Evolutionary conservation across 2,797 vertebrate species (phyloP), one percentile per base, ranked within the genome.

Genomic region (Sebastolobus altivelis): DNA sequence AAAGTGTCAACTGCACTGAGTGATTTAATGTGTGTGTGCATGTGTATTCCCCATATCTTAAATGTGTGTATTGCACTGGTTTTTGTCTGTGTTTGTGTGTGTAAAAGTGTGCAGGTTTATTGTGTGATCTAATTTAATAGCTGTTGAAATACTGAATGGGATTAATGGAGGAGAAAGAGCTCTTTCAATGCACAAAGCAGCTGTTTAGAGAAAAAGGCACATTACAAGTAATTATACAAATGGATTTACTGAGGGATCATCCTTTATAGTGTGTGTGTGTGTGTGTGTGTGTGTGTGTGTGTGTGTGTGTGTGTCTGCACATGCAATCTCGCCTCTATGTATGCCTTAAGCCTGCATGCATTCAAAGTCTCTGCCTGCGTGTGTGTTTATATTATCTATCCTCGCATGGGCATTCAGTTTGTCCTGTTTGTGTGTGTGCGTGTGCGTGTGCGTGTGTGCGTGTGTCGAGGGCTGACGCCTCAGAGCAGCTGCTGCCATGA

Each of bases 401-500:
- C 5, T 43, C 22, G 13, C 16, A n/a, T 66, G 33, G 76, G 40
- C 13, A 29, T 65, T 61, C n/a, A 37, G 29, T 56, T 67, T 65
- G 52, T 76, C 25, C 5, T n/a, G 2, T 37, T 59, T 59, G 10
- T 63, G 18, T 68, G 31, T 60, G 29, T 29, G 55, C 33, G 5
- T 66, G 63, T 80, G 65, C 77, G 59, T 80, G 63, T 65, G 61
- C 27, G 59, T 68, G 18, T 77, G 63, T 40, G 58, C 62, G 58
- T 55, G 65, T 76, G 61, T 71, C 29, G 33, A 52, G 4, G 10
- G 52, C 13, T 88, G 70, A 85, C 60, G 55, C 75, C 61, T 83
- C 11, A 8, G 60, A 93, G 80, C 93, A 94, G 90, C 92, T 94
- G 93, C 52, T 88, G 67, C 78, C 68, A 86, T 84, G 75, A 73